Percentiles rank a stretch among this genome's conserved stretches.
These are phyloP conservation scores for Dioctria linearis DNA, from an alignment of 2,888 invertebrate genomes.

Conservation along the genomic window DNA sequence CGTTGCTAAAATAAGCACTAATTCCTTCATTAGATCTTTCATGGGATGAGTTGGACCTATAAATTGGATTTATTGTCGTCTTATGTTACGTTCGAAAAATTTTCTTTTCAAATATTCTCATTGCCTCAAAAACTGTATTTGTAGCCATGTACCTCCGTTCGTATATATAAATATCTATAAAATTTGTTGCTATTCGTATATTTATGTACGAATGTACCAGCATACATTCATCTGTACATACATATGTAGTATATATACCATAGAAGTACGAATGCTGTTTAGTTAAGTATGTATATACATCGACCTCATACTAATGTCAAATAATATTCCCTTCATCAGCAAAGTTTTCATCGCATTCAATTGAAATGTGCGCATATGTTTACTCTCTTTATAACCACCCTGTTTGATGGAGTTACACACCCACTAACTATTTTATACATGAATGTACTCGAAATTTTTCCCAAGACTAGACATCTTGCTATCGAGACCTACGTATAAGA, in stretches of 20 bases:
- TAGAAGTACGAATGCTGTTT: too few relatives aligned
- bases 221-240: too few relatives aligned
- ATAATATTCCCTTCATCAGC: too few relatives aligned
- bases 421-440: background rate
- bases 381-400: slow-evolving; percentile 16
- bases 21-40: slow-evolving; percentile 30
- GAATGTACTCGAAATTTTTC: background rate
- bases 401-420: background rate
- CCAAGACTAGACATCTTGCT: background rate
- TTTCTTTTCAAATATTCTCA: background rate
- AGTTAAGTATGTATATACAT: too few relatives aligned
- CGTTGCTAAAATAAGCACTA: slow-evolving; percentile 30
- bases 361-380: slow-evolving; percentile 1
- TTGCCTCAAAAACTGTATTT: slow-evolving; percentile 12
- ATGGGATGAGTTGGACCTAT: background rate
- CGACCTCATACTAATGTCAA: too few relatives aligned
- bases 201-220: too few relatives aligned
- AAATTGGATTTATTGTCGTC: slow-evolving; percentile 37
- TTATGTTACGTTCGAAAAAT: slow-evolving; percentile 17
- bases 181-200: too few relatives aligned
- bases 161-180: too few relatives aligned
- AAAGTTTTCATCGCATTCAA: background rate
- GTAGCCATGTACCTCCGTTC: background rate
- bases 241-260: too few relatives aligned
- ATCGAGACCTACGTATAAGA: background rate